Percentiles rank a stretch among this genome's conserved stretches.
These are phyloP conservation scores for Caenorhabditis remanei DNA, from an alignment of 1,140 invertebrate species.

Conservation along the genomic window DNA sequence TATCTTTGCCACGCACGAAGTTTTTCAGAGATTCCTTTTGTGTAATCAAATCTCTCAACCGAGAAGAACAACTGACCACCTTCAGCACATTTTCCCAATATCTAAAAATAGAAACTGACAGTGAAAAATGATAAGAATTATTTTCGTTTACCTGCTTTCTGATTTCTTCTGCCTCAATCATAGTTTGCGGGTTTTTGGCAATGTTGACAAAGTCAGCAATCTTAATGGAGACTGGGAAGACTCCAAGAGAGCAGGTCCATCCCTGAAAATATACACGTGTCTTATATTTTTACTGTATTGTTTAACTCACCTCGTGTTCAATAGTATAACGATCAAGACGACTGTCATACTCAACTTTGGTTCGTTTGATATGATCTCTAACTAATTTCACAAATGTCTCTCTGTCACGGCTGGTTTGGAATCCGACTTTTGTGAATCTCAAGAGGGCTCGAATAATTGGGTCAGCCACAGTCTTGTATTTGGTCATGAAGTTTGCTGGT, in stretches of 20 bases:
- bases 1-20: constrained; percentile 75
- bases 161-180: constrained; percentile 73
- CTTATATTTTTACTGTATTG: background rate
- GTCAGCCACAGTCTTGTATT: constrained; percentile 75
- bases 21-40: constrained; percentile 77
- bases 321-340: constrained; percentile 75
- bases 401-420: constrained; percentile 77
- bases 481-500: constrained; percentile 77
- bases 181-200: constrained; percentile 71
- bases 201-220: constrained; percentile 77
- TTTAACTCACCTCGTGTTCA: constrained; percentile 68
- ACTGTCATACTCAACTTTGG: constrained; percentile 69
- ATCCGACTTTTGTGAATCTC: constrained; percentile 77
- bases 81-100: constrained; percentile 68
- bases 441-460: constrained; percentile 75
- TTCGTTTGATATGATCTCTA: constrained; percentile 69
- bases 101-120: constrained; percentile 64
- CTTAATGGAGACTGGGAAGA: constrained; percentile 77
- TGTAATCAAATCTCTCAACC: constrained; percentile 77
- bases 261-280: constrained; percentile 64
- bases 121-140: background rate
- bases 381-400: constrained; percentile 75
- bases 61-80: constrained; percentile 77
- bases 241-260: constrained; percentile 77
- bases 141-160: constrained; percentile 68